Percentiles rank a stretch among this genome's conserved stretches.
These are phyloP conservation scores for Cynopterus brachyotis DNA, from an alignment of 2,113 vertebrate genomes.

Conservation along the genomic window DNA sequence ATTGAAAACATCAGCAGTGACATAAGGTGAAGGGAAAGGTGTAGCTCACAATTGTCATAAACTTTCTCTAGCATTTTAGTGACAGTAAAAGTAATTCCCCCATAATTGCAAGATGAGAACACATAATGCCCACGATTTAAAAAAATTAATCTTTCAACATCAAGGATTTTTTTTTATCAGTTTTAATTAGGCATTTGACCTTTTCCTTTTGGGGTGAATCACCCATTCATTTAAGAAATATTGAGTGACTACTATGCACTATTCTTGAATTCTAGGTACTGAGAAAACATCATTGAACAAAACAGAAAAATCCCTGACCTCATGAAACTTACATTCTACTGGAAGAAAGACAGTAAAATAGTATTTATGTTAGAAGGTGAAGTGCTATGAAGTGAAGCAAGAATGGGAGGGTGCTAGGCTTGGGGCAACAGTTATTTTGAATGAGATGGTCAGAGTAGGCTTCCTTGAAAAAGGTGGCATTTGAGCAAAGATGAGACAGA, in stretches of 20 bases:
- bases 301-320: not conserved
- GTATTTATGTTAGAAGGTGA: not conserved
- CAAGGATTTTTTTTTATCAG: not conserved
- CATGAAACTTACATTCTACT: not conserved
- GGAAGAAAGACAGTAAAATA: not conserved
- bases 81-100: not conserved
- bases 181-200: not conserved
- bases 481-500: not conserved
- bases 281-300: not conserved
- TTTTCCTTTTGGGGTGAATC: not conserved
- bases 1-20: not conserved
- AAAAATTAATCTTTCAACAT: conserved; percentile 33
- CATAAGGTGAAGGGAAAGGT: not conserved
- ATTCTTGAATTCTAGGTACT: not conserved
- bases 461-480: not conserved
- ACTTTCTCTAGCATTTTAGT: not conserved
- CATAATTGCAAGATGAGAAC: conserved; percentile 1
- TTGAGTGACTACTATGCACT: not conserved
- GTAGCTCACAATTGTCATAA: not conserved
- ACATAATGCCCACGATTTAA: not conserved
- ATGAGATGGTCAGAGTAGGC: not conserved
- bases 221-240: not conserved
- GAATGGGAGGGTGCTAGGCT: not conserved
- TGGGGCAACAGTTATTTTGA: not conserved
- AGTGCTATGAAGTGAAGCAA: not conserved